Evolutionary conservation across 2,888 invertebrate genomes (phyloP).

Genomic region (Trachelus stipa): DNA sequence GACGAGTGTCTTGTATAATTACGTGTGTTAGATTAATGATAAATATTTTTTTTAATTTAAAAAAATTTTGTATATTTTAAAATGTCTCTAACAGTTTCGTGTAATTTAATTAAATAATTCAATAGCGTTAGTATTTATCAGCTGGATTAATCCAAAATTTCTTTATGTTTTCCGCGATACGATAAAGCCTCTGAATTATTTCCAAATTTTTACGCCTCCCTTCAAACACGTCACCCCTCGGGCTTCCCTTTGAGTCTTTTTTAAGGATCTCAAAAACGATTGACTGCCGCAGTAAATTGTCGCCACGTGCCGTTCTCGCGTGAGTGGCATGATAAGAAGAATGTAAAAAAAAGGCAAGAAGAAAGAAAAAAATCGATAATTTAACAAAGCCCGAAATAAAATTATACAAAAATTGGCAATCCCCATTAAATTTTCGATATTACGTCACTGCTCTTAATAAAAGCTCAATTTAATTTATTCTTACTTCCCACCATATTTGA

Average conservation of each 20-base stretch:
- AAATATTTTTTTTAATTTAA: no score
- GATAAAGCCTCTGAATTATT: background rate
- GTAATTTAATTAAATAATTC: background rate
- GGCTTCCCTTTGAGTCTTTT: background rate
- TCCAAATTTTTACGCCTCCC: background rate
- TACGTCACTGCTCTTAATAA: no score
- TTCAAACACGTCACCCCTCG: background rate
- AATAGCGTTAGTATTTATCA: background rate
- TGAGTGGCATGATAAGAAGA: background rate
- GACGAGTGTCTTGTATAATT: background rate
- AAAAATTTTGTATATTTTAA: background rate
- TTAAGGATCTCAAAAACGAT: background rate
- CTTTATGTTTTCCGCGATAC: background rate
- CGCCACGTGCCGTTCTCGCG: background rate
- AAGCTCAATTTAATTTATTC: background rate
- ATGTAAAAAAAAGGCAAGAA: background rate
- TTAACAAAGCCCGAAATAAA: background rate
- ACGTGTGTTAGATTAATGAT: no score
- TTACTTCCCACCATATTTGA: background rate
- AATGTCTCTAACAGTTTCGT: background rate
- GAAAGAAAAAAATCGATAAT: background rate
- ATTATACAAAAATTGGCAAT: background rate
- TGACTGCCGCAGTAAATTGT: background rate
- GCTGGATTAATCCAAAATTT: background rate
- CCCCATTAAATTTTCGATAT: background rate